Percentiles rank a stretch among this genome's conserved stretches.
These are phyloP conservation scores for Acromyrmex charruanus DNA, from an alignment of 1,140 invertebrate genomes.

Conservation along the genomic window DNA sequence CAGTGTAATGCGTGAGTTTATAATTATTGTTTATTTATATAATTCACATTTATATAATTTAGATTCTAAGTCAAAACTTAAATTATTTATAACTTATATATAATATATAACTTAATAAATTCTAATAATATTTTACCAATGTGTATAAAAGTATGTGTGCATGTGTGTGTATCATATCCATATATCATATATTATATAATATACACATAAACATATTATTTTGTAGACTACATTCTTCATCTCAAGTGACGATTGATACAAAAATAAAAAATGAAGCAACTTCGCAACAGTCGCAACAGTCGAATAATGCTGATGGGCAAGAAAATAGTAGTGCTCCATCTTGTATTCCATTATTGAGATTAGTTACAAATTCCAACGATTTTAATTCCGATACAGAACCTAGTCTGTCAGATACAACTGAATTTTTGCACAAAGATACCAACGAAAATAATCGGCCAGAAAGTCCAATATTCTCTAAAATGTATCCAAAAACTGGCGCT, in stretches of 20 bases:
- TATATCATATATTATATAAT: too few relatives aligned
- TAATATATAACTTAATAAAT: background rate
- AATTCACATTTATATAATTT: conserved; percentile 8
- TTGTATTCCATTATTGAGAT: background rate
- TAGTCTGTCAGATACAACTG: background rate
- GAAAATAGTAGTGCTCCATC: background rate
- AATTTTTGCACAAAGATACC: background rate
- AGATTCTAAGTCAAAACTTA: background rate
- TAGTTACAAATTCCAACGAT: background rate
- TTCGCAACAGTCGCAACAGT: background rate
- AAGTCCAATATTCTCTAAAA: conserved; percentile 34
- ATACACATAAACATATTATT: background rate
- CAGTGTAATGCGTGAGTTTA: conserved; percentile 54
- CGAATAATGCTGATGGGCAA: background rate
- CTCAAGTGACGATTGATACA: background rate
- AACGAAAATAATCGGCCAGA: background rate
- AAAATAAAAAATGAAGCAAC: background rate
- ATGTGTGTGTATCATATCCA: background rate
- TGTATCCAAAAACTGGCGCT: background rate
- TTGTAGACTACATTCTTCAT: background rate
- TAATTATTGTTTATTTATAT: background rate
- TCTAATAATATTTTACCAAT: background rate
- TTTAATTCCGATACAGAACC: background rate
- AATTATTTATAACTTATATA: background rate
- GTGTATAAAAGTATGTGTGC: background rate